Evolutionary conservation across 2,888 invertebrate genomes (phyloP).

Genomic region (Herminia tarsipennalis): DNA sequence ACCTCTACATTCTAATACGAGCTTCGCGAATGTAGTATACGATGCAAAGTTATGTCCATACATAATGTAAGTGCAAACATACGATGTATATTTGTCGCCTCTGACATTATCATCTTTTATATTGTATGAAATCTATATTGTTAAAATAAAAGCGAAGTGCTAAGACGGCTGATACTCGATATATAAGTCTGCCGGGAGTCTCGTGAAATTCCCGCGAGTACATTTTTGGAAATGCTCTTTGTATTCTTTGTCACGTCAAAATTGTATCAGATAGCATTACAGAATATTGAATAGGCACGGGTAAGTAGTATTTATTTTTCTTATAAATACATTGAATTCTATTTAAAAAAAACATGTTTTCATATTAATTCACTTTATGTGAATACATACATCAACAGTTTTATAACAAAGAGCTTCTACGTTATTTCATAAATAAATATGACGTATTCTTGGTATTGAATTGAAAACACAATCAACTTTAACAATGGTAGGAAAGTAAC

Average conservation of each 20-base stretch:
- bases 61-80: slow-evolving; percentile 15
- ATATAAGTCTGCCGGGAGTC: slow-evolving; percentile 57
- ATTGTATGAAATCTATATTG: slow-evolving; percentile 49
- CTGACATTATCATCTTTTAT: slow-evolving; percentile 35
- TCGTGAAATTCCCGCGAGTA: slow-evolving; percentile 55
- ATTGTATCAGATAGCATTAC: slow-evolving; percentile 60
- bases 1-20: slow-evolving; percentile 12
- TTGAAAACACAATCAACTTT: slow-evolving; percentile 58
- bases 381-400: slow-evolving; percentile 15
- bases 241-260: slow-evolving; percentile 60
- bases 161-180: slow-evolving; percentile 63
- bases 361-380: not conserved
- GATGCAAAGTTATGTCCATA: slow-evolving; percentile 34
- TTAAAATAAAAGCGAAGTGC: slow-evolving; percentile 57
- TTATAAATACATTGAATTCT: not conserved
- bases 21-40: slow-evolving; percentile 15
- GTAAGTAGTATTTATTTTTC: slow-evolving; percentile 1
- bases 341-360: not conserved
- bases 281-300: slow-evolving; percentile 46
- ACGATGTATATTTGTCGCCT: slow-evolving; percentile 15
- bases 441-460: slow-evolving; percentile 39
- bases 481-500: slow-evolving; percentile 67
- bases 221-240: slow-evolving; percentile 58
- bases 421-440: slow-evolving; percentile 19
- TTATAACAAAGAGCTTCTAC: slow-evolving; percentile 22